Conservation (phyloP, 2,797 vertebrate genomes). For the Halcyon leucocephala region DNA sequence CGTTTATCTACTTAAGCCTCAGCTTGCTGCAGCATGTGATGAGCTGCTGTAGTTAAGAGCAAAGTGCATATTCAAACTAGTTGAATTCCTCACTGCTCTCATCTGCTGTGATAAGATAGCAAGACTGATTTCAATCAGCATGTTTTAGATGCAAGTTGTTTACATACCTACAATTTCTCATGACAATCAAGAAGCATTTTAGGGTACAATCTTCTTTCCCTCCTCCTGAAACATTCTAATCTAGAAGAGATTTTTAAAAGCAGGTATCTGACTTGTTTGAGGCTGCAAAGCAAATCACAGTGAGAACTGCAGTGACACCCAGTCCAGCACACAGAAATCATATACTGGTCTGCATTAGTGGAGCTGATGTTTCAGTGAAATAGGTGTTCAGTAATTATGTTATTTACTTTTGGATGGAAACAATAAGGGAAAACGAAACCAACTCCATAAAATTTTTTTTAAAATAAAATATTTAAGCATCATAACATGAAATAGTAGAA, state of each 20-base stretch:
- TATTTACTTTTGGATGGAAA: not conserved
- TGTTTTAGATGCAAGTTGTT: not conserved
- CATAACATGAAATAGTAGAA: not conserved
- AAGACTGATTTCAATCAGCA: constrained; percentile 1
- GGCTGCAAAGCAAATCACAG: not conserved
- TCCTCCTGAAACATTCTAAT: not conserved
- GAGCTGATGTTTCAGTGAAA: rapidly evolving
- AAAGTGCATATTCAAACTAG: not conserved
- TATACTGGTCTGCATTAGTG: not conserved
- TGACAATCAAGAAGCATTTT: not conserved
- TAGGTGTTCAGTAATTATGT: not conserved
- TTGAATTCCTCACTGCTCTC: not conserved
- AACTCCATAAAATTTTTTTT: not conserved
- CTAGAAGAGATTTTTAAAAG: not conserved
- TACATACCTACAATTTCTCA: not conserved
- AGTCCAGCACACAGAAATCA: not conserved
- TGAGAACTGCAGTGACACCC: not conserved
- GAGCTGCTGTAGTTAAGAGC: not conserved
- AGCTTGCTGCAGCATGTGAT: not conserved
- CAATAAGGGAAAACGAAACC: rapidly evolving
- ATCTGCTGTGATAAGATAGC: not conserved
- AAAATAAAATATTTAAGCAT: not conserved
- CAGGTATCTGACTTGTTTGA: not conserved
- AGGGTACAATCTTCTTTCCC: not conserved
- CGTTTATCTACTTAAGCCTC: not conserved